phyloP scores from a whole-genome alignment of 2,888 invertebrate species.

The Phyllotreta striolata region DNA sequence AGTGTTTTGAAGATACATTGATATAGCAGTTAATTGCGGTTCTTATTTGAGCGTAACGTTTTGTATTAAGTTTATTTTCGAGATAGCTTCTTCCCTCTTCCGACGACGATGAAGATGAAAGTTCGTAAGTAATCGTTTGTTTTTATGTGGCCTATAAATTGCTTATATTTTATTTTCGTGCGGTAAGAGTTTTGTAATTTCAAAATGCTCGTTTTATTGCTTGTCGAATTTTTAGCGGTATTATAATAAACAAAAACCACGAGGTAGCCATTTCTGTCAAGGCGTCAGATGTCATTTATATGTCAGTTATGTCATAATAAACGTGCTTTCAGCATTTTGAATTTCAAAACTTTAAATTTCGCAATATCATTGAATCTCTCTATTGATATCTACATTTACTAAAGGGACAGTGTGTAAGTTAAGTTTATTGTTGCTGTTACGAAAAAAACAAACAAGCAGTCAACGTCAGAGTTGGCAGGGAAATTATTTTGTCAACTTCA shows the following conservation, averaged over 20 bases:
- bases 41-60: background rate
- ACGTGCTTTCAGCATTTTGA: constrained; percentile 37
- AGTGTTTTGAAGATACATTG: background rate
- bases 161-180: background rate
- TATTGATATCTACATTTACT: constrained; percentile 3
- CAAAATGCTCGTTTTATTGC: constrained; percentile 1
- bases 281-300: background rate
- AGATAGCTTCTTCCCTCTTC: constrained; percentile 42
- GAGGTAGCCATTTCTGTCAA: constrained; percentile 53
- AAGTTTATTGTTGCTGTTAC: background rate
- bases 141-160: constrained; percentile 4
- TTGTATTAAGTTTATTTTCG: constrained; percentile 48
- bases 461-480: constrained; percentile 53
- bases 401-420: background rate
- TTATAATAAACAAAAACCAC: constrained; percentile 41
- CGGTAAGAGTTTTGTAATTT: background rate
- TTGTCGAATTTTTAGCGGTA: constrained; percentile 21
- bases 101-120: constrained; percentile 52
- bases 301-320: constrained; percentile 44
- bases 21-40: background rate
- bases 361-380: background rate
- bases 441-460: background rate
- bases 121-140: constrained; percentile 49
- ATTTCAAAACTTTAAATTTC: constrained; percentile 40
- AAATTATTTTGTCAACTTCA: constrained; percentile 48